Percentiles rank a stretch among this genome's conserved stretches.
These are phyloP conservation scores for Takifugu rubripes DNA, from an alignment of 2,797 vertebrate species.

Conservation along the genomic window DNA sequence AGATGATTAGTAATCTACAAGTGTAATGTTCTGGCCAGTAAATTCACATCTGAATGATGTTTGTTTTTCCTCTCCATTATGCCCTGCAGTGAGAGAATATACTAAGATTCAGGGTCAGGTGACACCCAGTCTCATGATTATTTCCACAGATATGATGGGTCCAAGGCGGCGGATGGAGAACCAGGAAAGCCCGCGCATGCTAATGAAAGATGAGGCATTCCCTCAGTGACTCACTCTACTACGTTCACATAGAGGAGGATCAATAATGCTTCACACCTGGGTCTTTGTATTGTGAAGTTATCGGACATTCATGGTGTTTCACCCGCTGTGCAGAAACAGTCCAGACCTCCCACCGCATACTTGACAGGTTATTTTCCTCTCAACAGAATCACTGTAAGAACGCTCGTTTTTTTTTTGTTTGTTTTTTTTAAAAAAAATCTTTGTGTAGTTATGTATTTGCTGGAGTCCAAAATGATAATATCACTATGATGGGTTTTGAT, in stretches of 20 bases:
- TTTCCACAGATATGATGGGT: constrained; percentile 72
- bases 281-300: constrained; percentile 48
- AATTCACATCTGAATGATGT: background rate
- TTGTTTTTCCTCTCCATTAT: background rate
- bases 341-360: constrained; percentile 64
- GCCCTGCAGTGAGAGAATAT: no score
- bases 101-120: background rate
- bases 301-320: constrained; percentile 54
- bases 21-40: no score
- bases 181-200: constrained; percentile 76
- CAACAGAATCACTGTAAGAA: constrained; percentile 48
- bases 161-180: constrained; percentile 72
- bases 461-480: constrained; percentile 46
- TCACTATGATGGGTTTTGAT: constrained; percentile 29
- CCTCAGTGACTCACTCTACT: constrained; percentile 61
- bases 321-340: constrained; percentile 56
- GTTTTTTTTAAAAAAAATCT: no score
- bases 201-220: constrained; percentile 77
- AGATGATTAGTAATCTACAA: no score
- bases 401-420: constrained; percentile 25
- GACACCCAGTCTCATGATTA: constrained; percentile 4
- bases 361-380: constrained; percentile 50
- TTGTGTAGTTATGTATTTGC: constrained; percentile 26
- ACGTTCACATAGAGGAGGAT: constrained; percentile 40
- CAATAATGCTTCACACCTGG: constrained; percentile 48